A percentile compares a stretch with the other conserved stretches of the same genome.
Evolutionary conservation across 2,113 vertebrate genomes (phyloP).

Genomic region (Campylomormyrus tamandua): DNA sequence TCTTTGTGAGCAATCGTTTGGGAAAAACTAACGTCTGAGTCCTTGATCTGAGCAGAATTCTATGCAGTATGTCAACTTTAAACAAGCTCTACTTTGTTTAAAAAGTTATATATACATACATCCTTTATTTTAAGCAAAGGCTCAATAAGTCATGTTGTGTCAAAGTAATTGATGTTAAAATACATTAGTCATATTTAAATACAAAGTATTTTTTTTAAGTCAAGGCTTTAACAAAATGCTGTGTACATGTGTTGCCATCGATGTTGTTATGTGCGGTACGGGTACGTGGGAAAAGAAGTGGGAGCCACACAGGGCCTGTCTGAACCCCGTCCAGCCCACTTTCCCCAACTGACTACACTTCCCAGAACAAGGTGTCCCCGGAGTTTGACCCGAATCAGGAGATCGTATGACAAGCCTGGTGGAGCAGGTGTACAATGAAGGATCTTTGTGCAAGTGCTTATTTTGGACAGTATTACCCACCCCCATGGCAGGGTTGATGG

Average conservation of each 20-base stretch:
- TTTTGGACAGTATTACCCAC: conserved; percentile 12
- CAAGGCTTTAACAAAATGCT: background rate
- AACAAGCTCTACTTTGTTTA: conserved; percentile 6
- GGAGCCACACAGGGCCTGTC: background rate
- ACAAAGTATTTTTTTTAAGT: background rate
- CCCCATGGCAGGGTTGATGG: background rate
- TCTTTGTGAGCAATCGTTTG: background rate
- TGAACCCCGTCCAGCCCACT: background rate
- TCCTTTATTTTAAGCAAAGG: background rate
- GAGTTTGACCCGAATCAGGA: background rate
- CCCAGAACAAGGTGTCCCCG: background rate
- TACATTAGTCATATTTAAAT: conserved; percentile 4
- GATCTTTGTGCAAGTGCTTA: background rate
- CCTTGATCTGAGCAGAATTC: conserved; percentile 7
- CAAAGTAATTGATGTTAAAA: conserved; percentile 16
- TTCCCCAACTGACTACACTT: background rate
- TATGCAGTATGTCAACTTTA: conserved; percentile 9
- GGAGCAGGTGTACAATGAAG: background rate
- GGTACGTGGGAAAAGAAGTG: background rate
- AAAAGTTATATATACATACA: conserved; percentile 2
- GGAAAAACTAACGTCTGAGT: background rate
- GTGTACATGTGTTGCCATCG: background rate
- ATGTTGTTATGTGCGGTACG: background rate
- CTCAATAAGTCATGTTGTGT: conserved; percentile 2
- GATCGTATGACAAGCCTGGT: background rate